These are phyloP conservation scores for silkworm (Bombyx mori) DNA, from an alignment of 1,140 invertebrate species.

Conservation along the genomic window DNA sequence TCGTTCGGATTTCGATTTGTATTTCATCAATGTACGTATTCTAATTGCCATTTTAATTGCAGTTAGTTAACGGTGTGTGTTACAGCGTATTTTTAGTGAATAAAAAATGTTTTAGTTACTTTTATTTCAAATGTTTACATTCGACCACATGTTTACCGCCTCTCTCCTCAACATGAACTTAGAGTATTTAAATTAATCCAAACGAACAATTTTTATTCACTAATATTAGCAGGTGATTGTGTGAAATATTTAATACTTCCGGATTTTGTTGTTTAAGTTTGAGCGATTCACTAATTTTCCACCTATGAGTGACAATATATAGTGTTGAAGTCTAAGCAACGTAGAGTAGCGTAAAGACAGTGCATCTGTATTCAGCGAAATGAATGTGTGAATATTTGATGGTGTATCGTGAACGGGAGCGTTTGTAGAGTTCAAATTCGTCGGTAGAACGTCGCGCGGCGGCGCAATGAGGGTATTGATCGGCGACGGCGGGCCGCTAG, in stretches of 20 bases:
- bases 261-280: background rate
- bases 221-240: background rate
- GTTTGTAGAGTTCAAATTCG: slow-evolving; percentile 56
- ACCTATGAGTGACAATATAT: too few species aligned
- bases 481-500: slow-evolving; percentile 55
- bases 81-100: slow-evolving; percentile 6
- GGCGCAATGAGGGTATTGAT: slow-evolving; percentile 67
- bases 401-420: slow-evolving; percentile 55
- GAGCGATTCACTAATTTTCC: too few species aligned
- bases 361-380: slow-evolving; percentile 51
- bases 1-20: slow-evolving; percentile 50
- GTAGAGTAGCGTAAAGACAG: background rate
- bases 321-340: too few species aligned
- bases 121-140: slow-evolving; percentile 32
- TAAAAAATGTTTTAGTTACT: slow-evolving; percentile 5
- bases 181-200: background rate
- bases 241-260: background rate
- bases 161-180: background rate
- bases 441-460: slow-evolving; percentile 51
- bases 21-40: slow-evolving; percentile 48
- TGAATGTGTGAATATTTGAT: slow-evolving; percentile 67
- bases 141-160: slow-evolving; percentile 30
- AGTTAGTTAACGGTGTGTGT: background rate
- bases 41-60: slow-evolving; percentile 9
- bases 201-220: too few species aligned